Evolutionary conservation across 2,797 vertebrate genomes (phyloP).

Genomic region (Lerista edwardsae): DNA sequence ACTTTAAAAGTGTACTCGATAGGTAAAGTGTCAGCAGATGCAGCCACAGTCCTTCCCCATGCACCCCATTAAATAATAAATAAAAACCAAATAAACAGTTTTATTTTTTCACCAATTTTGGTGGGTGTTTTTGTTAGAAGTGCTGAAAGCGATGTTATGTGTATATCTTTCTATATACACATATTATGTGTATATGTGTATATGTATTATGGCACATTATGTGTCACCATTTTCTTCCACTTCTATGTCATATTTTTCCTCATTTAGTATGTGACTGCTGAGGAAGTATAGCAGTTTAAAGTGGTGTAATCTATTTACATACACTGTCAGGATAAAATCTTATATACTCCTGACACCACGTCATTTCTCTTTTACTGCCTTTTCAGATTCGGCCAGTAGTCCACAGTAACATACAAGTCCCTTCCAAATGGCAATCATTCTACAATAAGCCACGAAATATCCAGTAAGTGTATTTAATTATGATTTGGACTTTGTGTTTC

Average conservation of each 20-base stretch:
- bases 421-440: conserved; percentile 80
- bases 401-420: conserved; percentile 78
- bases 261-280: conserved; percentile 6
- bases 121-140: too few relatives aligned
- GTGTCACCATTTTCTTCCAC: too few relatives aligned
- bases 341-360: conserved; percentile 52
- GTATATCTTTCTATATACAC: too few relatives aligned
- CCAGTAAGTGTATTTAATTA: conserved; percentile 73
- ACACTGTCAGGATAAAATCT: conserved; percentile 39
- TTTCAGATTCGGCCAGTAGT: conserved; percentile 82
- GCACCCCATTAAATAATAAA: too few relatives aligned
- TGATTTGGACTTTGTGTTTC: background rate
- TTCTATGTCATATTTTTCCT: conserved; percentile 36
- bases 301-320: conserved; percentile 13
- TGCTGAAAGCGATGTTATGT: too few relatives aligned
- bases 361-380: conserved; percentile 46
- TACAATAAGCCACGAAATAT: conserved; percentile 75
- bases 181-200: too few relatives aligned
- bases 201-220: too few relatives aligned
- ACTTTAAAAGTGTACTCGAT: too few relatives aligned
- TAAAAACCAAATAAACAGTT: too few relatives aligned
- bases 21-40: too few relatives aligned
- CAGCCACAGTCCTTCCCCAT: too few relatives aligned
- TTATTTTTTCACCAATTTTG: too few relatives aligned
- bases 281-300: conserved; percentile 43